These are phyloP conservation scores for Adelphocoris suturalis DNA, from an alignment of 2,888 invertebrate genomes.

Conservation along the genomic window DNA sequence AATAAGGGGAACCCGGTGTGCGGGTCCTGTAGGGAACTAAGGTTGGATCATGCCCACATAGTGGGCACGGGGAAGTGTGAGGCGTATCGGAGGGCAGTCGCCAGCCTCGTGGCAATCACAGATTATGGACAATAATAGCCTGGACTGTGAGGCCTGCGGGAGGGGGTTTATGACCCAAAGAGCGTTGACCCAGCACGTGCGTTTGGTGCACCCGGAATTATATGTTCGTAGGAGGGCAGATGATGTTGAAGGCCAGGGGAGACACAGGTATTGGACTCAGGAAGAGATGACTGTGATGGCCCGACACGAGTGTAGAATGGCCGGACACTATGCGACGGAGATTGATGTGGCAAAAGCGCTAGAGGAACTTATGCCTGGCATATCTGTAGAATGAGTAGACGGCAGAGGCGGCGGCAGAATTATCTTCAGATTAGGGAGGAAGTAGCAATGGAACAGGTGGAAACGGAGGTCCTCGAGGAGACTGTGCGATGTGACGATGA, in stretches of 20 bases:
- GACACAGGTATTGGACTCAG: not conserved
- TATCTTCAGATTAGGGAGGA: no score
- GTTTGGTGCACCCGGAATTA: constrained; percentile 76
- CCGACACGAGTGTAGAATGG: not conserved
- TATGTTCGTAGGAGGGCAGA: not conserved
- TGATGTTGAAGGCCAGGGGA: not conserved
- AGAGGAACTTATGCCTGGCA: not conserved
- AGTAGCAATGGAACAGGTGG: no score
- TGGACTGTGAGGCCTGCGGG: constrained; percentile 79
- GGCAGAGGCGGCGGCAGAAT: no score
- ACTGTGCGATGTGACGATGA: no score
- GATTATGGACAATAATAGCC: constrained; percentile 76
- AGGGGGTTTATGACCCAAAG: constrained; percentile 81
- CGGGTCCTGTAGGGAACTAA: not conserved
- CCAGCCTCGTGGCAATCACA: constrained; percentile 81
- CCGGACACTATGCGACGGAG: not conserved
- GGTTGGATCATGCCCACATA: not conserved
- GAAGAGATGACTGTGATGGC: constrained; percentile 41
- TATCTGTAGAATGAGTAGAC: no score
- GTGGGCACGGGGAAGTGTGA: constrained; percentile 79
- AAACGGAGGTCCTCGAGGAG: no score
- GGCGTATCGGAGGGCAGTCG: constrained; percentile 82
- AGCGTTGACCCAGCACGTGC: constrained; percentile 79
- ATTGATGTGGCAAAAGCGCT: not conserved
- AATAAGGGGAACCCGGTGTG: not conserved